Base-by-base conservation (phyloP, 2,888 invertebrate genomes). In the Cynaeus angustus region DNA sequence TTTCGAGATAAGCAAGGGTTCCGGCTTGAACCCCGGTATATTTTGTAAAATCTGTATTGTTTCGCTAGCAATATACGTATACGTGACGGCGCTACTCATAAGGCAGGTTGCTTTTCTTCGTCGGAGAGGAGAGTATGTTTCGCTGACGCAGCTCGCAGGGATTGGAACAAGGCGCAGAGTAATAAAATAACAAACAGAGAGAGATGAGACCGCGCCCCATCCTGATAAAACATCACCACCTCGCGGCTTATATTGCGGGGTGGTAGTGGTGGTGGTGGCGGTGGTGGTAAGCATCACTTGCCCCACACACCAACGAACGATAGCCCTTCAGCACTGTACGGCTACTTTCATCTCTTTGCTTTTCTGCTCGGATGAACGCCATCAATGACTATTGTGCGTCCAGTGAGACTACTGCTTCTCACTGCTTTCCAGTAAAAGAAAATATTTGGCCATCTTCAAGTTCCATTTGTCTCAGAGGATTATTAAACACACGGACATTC, bases 181-280 rank as follows among this genome's bases (percentile, higher is more conserved):
- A 80, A 81, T 80, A 81, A 81, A 80, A 80, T 81, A 81, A 80
- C 79, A 80, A 80, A 80, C 78, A 79, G 76, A 73, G 76, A 78
- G 76, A 78, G 75, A 78, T 75, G 78, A 79, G 75, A 78, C 81
- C 80, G 79, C 80, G 80, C 81, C 80, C 80, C 72, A 74, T 73
- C 62, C 75, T 71, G 74, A 76, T 76, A 76, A 76, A 78, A 75
- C 77, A 77, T 77, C 74, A 72, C 75, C 74, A 76, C 76, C 74
- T 75, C 71, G 71, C 67, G 68, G 71, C 67, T 68, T 67, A 71
- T 71, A 71, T 71, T 71, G 75, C 53, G 72, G 67, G 71, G 52
- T 33, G 58, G 66, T 55, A 28, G 58, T 41, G 71, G 52, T 33
- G 58, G 66, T 55, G 41, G 58, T 26, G 56, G 56, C 33, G 61